Percentiles rank a stretch among this genome's conserved stretches.
phyloP scores from a whole-genome alignment of 2,797 vertebrate genomes.

The Channallabes apus region DNA sequence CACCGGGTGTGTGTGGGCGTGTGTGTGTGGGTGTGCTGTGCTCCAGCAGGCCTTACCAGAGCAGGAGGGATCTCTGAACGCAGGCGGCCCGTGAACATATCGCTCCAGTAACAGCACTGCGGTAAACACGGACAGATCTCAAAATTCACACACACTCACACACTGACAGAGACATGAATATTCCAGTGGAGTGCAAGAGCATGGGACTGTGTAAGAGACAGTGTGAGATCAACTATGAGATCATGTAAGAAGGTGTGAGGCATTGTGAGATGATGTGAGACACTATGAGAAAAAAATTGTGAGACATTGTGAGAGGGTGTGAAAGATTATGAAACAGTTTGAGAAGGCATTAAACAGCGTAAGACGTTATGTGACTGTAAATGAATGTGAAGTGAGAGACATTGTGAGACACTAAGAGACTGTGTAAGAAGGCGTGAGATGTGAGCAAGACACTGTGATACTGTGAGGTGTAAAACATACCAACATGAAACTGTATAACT shows the following conservation, averaged over 20 bases:
- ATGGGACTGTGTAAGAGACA: neutral
- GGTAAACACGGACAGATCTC: neutral
- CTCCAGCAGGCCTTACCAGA: slow-evolving; percentile 75
- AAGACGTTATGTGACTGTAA: neutral
- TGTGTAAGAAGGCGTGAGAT: neutral
- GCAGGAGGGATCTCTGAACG: slow-evolving; percentile 93
- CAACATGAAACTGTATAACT: neutral
- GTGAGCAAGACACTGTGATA: neutral
- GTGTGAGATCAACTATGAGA: too few relatives aligned
- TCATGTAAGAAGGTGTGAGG: neutral
- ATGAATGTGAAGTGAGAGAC: neutral
- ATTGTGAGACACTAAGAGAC: too few relatives aligned
- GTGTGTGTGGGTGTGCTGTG: neutral
- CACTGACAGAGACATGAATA: neutral
- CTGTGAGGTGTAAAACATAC: neutral
- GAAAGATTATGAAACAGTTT: neutral
- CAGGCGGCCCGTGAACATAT: slow-evolving; percentile 97
- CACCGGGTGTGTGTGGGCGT: neutral
- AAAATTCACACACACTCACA: neutral
- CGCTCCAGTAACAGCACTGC: slow-evolving; percentile 95
- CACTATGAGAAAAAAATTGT: neutral
- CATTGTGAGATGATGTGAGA: neutral
- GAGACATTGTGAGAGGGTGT: neutral
- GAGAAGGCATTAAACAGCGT: neutral
- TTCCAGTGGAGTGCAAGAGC: neutral